These are phyloP conservation scores for Calameuta pallipes DNA, from an alignment of 2,888 invertebrate genomes.

Conservation along the genomic window DNA sequence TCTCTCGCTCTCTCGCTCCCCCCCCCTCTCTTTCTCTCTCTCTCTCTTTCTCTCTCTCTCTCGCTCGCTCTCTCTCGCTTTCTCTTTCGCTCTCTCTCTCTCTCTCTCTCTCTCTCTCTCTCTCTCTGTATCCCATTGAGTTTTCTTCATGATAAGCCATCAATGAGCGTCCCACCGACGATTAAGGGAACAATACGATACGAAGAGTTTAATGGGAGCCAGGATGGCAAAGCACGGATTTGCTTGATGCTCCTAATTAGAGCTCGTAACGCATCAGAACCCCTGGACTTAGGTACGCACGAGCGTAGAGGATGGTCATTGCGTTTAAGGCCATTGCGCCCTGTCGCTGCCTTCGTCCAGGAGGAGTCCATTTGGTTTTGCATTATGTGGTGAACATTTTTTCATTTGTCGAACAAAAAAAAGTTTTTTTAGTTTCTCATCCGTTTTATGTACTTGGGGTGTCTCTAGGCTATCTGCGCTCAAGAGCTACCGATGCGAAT, in stretches of 20 bases:
- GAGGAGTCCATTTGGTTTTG: neutral
- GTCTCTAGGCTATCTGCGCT: neutral
- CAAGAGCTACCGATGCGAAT: neutral
- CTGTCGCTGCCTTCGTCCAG: neutral
- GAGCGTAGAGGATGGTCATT: neutral
- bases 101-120: neutral
- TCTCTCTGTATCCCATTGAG: neutral
- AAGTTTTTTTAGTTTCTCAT: neutral
- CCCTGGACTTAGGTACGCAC: conserved; percentile 11
- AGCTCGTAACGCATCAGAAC: conserved; percentile 37
- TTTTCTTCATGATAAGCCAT: conserved; percentile 2
- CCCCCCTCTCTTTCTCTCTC: too few relatives aligned
- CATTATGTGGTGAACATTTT: neutral
- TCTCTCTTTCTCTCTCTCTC: too few relatives aligned
- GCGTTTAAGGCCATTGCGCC: neutral
- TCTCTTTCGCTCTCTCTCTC: too few relatives aligned
- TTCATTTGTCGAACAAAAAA: neutral
- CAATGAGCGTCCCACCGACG: conserved; percentile 9
- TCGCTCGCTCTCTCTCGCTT: too few relatives aligned
- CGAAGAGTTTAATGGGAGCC: conserved; percentile 25
- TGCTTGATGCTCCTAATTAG: conserved; percentile 44
- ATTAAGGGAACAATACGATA: conserved; percentile 25
- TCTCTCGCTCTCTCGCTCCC: too few relatives aligned
- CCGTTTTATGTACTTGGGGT: neutral
- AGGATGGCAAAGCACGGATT: conserved; percentile 18